Conservation (phyloP, 2,113 vertebrate species). For the Fulmarus glacialis region DNA sequence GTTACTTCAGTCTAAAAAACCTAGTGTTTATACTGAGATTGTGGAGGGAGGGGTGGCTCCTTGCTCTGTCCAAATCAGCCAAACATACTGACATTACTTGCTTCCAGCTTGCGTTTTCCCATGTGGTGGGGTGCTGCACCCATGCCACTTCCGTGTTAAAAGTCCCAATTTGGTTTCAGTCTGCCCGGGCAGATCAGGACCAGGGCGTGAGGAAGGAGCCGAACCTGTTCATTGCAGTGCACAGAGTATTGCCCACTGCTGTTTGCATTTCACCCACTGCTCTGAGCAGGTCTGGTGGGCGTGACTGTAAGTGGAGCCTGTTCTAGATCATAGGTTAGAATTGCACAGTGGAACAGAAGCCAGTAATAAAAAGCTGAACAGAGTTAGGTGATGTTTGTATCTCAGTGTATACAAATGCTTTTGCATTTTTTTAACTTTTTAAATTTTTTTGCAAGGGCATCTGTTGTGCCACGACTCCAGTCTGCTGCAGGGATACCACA, state of each 20-base stretch:
- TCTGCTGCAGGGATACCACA: neutral
- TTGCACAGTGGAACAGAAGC: neutral
- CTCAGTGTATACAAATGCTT: neutral
- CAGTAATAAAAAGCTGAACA: neutral
- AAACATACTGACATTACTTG: fast-evolving
- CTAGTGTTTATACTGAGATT: neutral
- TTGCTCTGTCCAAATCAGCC: neutral
- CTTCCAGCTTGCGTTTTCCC: neutral
- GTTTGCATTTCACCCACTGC: fast-evolving
- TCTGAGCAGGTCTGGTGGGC: neutral
- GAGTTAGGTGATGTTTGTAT: neutral
- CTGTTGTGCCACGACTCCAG: neutral
- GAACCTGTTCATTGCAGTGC: neutral
- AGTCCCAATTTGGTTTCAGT: neutral
- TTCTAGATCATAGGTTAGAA: neutral
- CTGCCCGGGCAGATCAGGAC: neutral
- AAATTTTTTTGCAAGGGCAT: neutral
- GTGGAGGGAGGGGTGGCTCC: neutral
- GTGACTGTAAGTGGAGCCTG: neutral
- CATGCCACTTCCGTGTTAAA: fast-evolving
- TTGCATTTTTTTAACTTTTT: neutral
- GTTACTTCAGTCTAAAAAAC: neutral
- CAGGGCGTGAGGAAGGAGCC: neutral
- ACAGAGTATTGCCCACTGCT: neutral
- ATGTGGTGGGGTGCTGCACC: neutral